phyloP scores from a whole-genome alignment of 2,797 vertebrate species.

The Labeo calbasu region DNA sequence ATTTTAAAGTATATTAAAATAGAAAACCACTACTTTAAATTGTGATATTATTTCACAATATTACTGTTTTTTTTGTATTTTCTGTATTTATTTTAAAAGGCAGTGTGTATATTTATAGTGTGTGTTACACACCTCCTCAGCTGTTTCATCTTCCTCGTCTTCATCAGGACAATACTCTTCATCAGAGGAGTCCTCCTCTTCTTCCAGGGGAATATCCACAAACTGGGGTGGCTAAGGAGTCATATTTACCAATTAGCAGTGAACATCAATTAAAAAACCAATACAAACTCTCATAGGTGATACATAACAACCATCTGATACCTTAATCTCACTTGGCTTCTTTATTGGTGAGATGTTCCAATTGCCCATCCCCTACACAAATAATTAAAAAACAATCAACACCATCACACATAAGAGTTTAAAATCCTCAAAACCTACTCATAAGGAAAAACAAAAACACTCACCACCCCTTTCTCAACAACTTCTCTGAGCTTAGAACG shows the following conservation, averaged over 20 bases:
- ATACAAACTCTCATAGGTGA: background rate
- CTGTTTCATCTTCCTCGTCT: slow-evolving; percentile 92
- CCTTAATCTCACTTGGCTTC: slow-evolving; percentile 82
- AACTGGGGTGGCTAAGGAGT: slow-evolving; percentile 87
- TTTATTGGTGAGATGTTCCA: slow-evolving; percentile 90
- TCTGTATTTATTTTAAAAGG: too few species aligned
- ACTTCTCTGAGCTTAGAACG: slow-evolving; percentile 93
- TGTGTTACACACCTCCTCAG: slow-evolving; percentile 83
- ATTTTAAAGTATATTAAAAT: too few species aligned
- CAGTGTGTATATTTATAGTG: too few species aligned
- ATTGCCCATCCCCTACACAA: slow-evolving; percentile 79
- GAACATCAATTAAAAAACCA: slow-evolving; percentile 17
- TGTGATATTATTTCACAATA: too few species aligned
- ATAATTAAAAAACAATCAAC: background rate
- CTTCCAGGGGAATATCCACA: slow-evolving; percentile 91
- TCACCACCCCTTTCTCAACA: slow-evolving; percentile 90
- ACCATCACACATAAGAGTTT: background rate
- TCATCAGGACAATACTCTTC: slow-evolving; percentile 95
- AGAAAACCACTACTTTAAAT: too few species aligned
- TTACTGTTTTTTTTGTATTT: too few species aligned
- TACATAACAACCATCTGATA: slow-evolving; percentile 49
- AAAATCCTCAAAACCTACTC: background rate
- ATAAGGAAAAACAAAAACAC: slow-evolving; percentile 35
- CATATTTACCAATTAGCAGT: background rate
- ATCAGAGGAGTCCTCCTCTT: slow-evolving; percentile 93